phyloP scores from a whole-genome alignment of 2,113 vertebrate genomes.

The Saguinus imperator region DNA sequence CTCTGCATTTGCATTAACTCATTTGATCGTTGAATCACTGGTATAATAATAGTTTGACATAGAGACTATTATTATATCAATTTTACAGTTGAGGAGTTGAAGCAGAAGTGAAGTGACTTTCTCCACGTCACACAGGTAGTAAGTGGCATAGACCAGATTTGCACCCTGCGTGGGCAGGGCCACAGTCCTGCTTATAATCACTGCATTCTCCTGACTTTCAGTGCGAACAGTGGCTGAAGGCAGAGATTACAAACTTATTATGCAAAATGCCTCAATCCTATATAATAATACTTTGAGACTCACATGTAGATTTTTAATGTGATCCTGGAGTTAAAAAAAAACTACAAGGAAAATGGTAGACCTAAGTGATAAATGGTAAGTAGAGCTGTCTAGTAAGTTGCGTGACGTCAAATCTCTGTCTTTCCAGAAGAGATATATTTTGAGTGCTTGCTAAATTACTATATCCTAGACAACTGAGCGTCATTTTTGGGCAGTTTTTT shows the following conservation, averaged over 20 bases:
- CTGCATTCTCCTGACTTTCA: not conserved
- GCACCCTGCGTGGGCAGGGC: not conserved
- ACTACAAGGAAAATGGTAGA: not conserved
- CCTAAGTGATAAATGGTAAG: not conserved
- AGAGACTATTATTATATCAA: not conserved
- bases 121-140: not conserved
- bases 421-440: not conserved
- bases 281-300: not conserved
- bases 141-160: not conserved
- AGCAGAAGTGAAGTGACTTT: not conserved
- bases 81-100: not conserved
- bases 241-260: not conserved
- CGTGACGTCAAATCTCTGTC: not conserved
- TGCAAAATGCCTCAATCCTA: not conserved
- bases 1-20: not conserved
- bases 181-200: not conserved
- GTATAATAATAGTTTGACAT: not conserved
- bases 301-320: not conserved
- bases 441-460: not conserved
- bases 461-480: not conserved
- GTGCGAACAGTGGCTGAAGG: not conserved
- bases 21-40: not conserved
- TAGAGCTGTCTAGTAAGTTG: not conserved
- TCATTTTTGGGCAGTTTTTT: not conserved
- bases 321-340: not conserved